Percentiles rank a stretch among this genome's conserved stretches.
These are phyloP conservation scores for Philereme vetulata DNA, from an alignment of 2,888 invertebrate genomes.

Conservation along the genomic window DNA sequence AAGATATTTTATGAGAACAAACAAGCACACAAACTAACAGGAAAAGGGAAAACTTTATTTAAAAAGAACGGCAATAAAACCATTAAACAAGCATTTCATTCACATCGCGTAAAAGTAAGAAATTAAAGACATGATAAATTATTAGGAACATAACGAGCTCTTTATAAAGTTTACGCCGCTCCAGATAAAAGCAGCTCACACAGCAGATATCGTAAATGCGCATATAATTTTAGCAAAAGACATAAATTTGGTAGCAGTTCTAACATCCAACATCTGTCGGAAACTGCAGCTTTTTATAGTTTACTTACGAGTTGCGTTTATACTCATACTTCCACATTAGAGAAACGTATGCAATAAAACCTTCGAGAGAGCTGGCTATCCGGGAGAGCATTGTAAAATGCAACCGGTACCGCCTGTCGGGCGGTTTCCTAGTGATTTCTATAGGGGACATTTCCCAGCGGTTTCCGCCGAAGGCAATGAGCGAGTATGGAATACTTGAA, in stretches of 20 bases:
- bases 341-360: conserved; percentile 54
- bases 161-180: conserved; percentile 34
- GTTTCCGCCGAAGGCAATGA: conserved; percentile 29
- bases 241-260: conserved; percentile 45
- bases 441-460: conserved; percentile 13
- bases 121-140: conserved; percentile 34
- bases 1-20: too few species aligned
- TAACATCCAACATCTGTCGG: conserved; percentile 57
- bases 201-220: conserved; percentile 36
- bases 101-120: conserved; percentile 33
- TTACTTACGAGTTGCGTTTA: conserved; percentile 53
- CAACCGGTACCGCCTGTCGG: conserved; percentile 38
- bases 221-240: conserved; percentile 46
- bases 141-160: conserved; percentile 38
- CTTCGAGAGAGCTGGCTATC: conserved; percentile 54
- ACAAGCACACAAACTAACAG: too few species aligned
- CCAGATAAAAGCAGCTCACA: conserved; percentile 29
- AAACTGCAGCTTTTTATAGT: conserved; percentile 60
- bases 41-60: conserved; percentile 16
- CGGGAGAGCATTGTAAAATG: conserved; percentile 48
- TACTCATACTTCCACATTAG: conserved; percentile 46
- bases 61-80: conserved; percentile 29
- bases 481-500: conserved; percentile 9
- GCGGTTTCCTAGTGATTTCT: conserved; percentile 24
- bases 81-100: conserved; percentile 29